Base-by-base conservation (phyloP, 2,797 vertebrate species). In the Bovichtus diacanthus region DNA sequence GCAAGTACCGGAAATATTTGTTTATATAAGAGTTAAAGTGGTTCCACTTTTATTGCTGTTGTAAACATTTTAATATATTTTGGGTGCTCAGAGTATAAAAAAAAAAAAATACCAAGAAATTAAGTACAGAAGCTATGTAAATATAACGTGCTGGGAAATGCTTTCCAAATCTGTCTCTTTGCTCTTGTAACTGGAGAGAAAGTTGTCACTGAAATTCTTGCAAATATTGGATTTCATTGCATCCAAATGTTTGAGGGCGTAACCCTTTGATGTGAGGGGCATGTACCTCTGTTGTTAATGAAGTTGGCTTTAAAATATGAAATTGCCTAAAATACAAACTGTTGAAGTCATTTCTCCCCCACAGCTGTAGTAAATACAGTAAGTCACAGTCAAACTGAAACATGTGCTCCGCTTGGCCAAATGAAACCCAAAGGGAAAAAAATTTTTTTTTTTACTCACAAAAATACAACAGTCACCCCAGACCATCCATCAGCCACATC, bases 361-460 rank as follows among this genome's bases (percentile, higher is more conserved):
- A 67, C 89, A 92, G 88, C 89, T 93, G 90, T 85, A 87, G 86
- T 88, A 86, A 90, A 87, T 85, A 90, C 87, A 88, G 71, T 88
- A 80, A 84, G 78, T 84, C 85, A 68, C 85, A 76, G 77, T 80
- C 76, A 73, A 72, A 76, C 76, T 78, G 38, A 90, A 91, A 87
- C 82, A 85, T 89, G 87, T 87, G 84, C 75, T 86, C 68, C 39
- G 38, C 69, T 85, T 51, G 36, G 88, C 82, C 81, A 87, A 80
- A 81, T 46, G 64, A 85, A 81, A 55, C 74, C 82, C 83, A 83
- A 55, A 23, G 78, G 83, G 46, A 43, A 55, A 74, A 38, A 47
- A 46, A 70, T 56, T 56, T 29, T 44, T 83, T 85, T 84, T 79
- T 86, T 60, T 36, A 61, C 81, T 65, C 56, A 53, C 51, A 84